Evolutionary conservation across 2,888 invertebrate species (phyloP).

Genomic region (Fragum fragum): DNA sequence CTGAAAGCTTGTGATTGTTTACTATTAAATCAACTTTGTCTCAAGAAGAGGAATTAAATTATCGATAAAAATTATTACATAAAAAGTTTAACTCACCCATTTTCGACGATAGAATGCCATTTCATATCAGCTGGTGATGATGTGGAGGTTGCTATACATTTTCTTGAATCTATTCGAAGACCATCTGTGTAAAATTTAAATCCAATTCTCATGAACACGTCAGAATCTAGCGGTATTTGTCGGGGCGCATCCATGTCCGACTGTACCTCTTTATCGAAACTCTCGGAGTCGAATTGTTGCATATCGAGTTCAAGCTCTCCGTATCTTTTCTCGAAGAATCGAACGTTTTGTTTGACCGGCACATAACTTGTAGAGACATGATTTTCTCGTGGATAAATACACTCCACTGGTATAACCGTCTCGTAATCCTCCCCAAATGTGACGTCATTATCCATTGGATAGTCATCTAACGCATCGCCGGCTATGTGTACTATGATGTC

Average conservation of each 20-base stretch:
- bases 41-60: too few relatives aligned
- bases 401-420: slow-evolving; percentile 66
- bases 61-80: too few relatives aligned
- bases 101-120: slow-evolving; percentile 60
- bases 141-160: slow-evolving; percentile 67
- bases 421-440: slow-evolving; percentile 63
- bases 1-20: too few relatives aligned
- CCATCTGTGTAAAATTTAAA: slow-evolving; percentile 43
- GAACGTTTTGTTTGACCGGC: slow-evolving; percentile 61
- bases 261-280: slow-evolving; percentile 43
- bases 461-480: neutral
- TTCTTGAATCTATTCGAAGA: slow-evolving; percentile 50
- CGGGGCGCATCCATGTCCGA: slow-evolving; percentile 39
- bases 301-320: slow-evolving; percentile 64
- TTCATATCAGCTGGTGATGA: slow-evolving; percentile 61
- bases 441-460: slow-evolving; percentile 1
- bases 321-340: slow-evolving; percentile 66
- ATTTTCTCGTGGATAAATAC: slow-evolving; percentile 63
- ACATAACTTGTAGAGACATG: slow-evolving; percentile 52
- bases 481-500: slow-evolving; percentile 60
- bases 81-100: too few relatives aligned
- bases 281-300: slow-evolving; percentile 54
- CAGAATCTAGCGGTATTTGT: slow-evolving; percentile 59
- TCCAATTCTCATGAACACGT: slow-evolving; percentile 58
- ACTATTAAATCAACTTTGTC: too few relatives aligned